phyloP scores from a whole-genome alignment of 2,888 invertebrate genomes.

The Leptinotarsa haldemani region DNA sequence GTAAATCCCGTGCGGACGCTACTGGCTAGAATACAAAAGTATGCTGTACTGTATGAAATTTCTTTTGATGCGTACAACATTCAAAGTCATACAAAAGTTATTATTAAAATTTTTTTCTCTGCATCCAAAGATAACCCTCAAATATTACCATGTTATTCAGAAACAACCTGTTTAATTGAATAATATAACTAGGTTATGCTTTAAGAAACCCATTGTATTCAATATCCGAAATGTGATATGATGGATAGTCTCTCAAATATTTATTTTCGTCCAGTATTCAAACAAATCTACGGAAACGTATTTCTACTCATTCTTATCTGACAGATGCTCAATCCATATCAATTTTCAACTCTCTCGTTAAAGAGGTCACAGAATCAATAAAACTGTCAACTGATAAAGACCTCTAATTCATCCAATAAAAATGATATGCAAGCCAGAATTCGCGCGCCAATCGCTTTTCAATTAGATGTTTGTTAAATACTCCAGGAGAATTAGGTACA shows the following conservation, averaged over 20 bases:
- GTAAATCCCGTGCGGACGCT: too few relatives aligned
- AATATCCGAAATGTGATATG: too few relatives aligned
- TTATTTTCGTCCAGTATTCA: not conserved
- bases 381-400: constrained; percentile 14
- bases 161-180: too few relatives aligned
- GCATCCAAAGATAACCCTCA: too few relatives aligned
- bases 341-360: not conserved
- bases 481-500: not conserved
- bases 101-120: too few relatives aligned
- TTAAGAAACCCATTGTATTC: too few relatives aligned
- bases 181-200: too few relatives aligned
- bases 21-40: too few relatives aligned
- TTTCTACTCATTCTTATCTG: not conserved
- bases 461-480: not conserved
- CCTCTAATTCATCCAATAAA: constrained; percentile 1
- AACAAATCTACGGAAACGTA: not conserved
- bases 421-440: constrained; percentile 15
- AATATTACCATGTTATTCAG: too few relatives aligned
- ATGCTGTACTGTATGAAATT: too few relatives aligned
- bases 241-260: not conserved
- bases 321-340: constrained; percentile 3
- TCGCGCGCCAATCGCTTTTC: constrained; percentile 4
- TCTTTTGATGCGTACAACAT: too few relatives aligned
- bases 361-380: constrained; percentile 5
- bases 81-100: too few relatives aligned